Evolutionary conservation across 1,140 invertebrate species (phyloP), one percentile per base, ranked within the genome.

Genomic region (Coboldia fuscipes): DNA sequence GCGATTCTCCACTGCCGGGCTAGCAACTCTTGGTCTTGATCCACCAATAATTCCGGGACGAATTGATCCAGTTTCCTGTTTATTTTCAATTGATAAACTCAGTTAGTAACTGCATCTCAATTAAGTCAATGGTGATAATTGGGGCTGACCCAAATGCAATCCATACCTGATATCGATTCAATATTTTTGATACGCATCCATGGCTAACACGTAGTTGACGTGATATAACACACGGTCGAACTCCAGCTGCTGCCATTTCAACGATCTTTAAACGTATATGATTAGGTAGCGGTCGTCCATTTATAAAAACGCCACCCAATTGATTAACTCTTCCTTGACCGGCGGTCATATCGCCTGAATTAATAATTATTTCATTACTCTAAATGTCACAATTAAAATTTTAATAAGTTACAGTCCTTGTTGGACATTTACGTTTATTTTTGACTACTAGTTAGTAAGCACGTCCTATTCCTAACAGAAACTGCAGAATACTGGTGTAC

Each of bases 251-350:
- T 1, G 79, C 78, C 75, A 84, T 69, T 53, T 84, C 76, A 1
- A 84, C 75, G 34, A 84, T 84, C 54, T 78, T 78, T 16, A 79
- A 44, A 14, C 79, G 66, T 35, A 80, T 74, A 42, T 75, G 71
- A 48, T 81, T 78, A 4, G 79, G 79, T 28, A 84, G 51, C 0
- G 79, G 79, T 12, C 80, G 62, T 2, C 79, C 79, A 53, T 84
- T 84, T 41, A 85, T 84, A 48, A 84, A 54, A 18, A 84, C 70
- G 14, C 80, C 80, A n/a, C 80, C 80, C 8, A 84, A 59, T 55
- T 84, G 80, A 61, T 84, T 84, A 13, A 81, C 72, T 23, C 80
- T 66, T 32, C 79, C 79, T 60, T 83, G 76, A 36, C 77, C 77
- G 60, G 64, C 51, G 56, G 56, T 50, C 48, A 54, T 53, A 31